Percentiles rank a stretch among this genome's conserved stretches.
Conservation (phyloP, 2,888 invertebrate genomes). For the Macrosiphum euphorbiae region DNA sequence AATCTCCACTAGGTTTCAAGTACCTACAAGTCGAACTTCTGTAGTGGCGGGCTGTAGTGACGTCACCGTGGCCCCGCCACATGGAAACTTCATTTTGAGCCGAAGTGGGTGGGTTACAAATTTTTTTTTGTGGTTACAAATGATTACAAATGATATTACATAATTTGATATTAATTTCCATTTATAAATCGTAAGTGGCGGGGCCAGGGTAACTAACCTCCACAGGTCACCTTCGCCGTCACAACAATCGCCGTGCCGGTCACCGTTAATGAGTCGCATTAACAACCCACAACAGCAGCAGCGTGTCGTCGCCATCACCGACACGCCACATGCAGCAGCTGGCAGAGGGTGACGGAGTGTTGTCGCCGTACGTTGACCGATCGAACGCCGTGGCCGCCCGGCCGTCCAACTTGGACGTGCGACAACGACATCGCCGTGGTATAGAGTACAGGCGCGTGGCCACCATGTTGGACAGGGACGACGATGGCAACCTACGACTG, state of each 20-base stretch:
- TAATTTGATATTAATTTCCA: too few relatives aligned
- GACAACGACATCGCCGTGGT: constrained; percentile 68
- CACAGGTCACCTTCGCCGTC: constrained; percentile 60
- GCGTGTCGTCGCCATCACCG: constrained; percentile 67
- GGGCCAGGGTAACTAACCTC: too few relatives aligned
- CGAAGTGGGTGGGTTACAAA: too few relatives aligned
- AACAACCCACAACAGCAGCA: constrained; percentile 69
- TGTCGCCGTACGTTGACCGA: constrained; percentile 70
- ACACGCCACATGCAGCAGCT: constrained; percentile 41
- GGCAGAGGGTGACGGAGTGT: constrained; percentile 68
- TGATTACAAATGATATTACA: too few relatives aligned
- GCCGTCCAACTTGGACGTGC: constrained; percentile 65
- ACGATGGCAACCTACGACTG: neutral
- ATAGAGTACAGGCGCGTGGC: constrained; percentile 74
- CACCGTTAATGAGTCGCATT: constrained; percentile 74
- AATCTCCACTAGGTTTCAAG: too few relatives aligned
- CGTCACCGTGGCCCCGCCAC: too few relatives aligned
- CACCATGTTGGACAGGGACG: constrained; percentile 69
- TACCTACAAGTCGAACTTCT: too few relatives aligned
- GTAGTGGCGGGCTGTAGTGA: too few relatives aligned
- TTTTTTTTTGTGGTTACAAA: too few relatives aligned
- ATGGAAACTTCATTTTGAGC: too few relatives aligned
- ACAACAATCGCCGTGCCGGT: constrained; percentile 71
- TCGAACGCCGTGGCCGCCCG: constrained; percentile 62
- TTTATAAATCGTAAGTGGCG: too few relatives aligned